phyloP scores from a whole-genome alignment of 2,797 vertebrate species.

The Muscicapa comitata region DNA sequence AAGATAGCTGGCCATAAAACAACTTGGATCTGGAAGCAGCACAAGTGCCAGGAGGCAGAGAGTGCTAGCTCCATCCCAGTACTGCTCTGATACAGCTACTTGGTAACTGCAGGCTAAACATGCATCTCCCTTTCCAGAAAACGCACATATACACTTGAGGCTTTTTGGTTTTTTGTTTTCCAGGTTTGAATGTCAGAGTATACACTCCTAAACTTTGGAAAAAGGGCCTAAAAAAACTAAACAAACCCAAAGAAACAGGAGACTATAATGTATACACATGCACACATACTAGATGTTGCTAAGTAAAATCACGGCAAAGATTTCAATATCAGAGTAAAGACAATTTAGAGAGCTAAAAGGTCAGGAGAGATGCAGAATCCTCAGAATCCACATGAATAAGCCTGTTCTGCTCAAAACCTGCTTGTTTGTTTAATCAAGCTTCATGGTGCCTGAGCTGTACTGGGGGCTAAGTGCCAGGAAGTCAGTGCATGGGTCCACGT shows the following conservation, averaged over 20 bases:
- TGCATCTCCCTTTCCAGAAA: neutral
- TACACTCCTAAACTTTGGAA: neutral
- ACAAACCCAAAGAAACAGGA: neutral
- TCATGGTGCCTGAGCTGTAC: neutral
- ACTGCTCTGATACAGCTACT: neutral
- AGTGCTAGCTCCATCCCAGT: neutral
- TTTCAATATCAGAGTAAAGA: neutral
- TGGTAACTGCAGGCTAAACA: neutral
- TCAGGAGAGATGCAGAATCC: neutral
- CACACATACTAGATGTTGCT: neutral
- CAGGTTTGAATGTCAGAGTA: neutral
- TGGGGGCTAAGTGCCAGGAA: neutral
- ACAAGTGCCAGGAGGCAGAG: neutral
- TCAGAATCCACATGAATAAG: neutral
- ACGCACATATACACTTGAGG: rapidly evolving
- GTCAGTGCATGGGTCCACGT: neutral
- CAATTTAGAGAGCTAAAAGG: neutral
- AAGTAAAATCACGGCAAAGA: neutral
- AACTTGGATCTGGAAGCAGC: neutral
- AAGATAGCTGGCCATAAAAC: neutral
- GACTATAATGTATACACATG: no score
- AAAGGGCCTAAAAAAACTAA: neutral
- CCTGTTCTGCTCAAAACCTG: neutral
- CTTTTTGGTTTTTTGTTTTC: neutral
- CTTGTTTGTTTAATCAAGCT: neutral